Base-by-base conservation (phyloP, 2,113 vertebrate genomes). In the Speoplatyrhinus poulsoni region DNA sequence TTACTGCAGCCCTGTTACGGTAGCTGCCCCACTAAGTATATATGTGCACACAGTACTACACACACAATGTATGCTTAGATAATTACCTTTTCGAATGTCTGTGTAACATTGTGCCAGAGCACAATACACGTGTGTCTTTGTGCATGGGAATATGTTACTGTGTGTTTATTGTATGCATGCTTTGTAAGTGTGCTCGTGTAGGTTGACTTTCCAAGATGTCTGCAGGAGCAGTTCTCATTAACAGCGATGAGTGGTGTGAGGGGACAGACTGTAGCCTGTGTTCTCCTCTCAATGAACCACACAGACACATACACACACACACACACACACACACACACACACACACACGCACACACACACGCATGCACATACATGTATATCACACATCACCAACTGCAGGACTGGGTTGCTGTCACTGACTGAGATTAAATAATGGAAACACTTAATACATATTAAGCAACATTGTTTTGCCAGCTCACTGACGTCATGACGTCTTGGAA, bases 241-340 rank as follows among this genome's bases (percentile, higher is more conserved):
- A 73, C 65, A 53, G 69, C 56, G 62, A 83, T 75, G 80, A 85
- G 60, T 72, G 63, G 67, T 59, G 77, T 67, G 57, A 71, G 82
- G 82, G 5, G 36, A 41, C 36, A 41, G 36, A 41, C 4, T 41
- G 36, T 72, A 72, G 70, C 16, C 26, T 26, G 26, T 26, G 26
- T 26, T 26, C 26, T 26, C 26, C 26, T 26, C 26, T 26, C 26
- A 26, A 26, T 26, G 61, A 77, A 53, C 17, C 15, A 61, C 59
- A 58, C 60, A 17, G 1, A 47, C 60, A 62, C 60, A 60, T 15
- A 13, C 46, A 17, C 12, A 41, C 32, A 16, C 46, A 62, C 33
- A 62, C n/a, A 47, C 41, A 16, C 46, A 17, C 41, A 62, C 41
- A 11, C 9, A 16, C n/a, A 17, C 26, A 26, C 17, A 3, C 56